Base-by-base conservation (phyloP, 2,797 vertebrate species). In the Oophaga sylvatica region DNA sequence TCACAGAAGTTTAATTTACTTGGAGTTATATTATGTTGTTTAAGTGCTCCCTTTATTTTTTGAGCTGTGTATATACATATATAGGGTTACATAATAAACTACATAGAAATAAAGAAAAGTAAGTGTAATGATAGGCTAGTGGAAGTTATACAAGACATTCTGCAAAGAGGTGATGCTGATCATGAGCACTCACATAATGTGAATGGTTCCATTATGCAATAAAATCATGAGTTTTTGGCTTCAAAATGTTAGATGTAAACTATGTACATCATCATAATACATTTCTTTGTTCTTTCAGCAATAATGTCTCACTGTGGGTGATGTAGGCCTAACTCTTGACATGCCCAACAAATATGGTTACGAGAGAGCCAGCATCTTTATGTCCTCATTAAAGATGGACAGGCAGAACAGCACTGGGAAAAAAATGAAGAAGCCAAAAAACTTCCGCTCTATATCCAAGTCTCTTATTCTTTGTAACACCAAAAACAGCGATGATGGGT, bases 381-480 rank as follows among this genome's bases (percentile, higher is more conserved):
- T 62, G 76, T 84, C 91, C 90, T 92, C 92, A 15, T 91, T 95
- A 91, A 96, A 94, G 94, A 97, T 97, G 97, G 96, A 97, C 90
- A 94, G 92, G 31, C 96, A 94, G 89, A 92, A 82, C 87, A 88
- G 90, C 29, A 91, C 85, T 2, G 57, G 91, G 0, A 89, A 91
- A 76, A 93, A 93, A 81, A 94, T 91, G 89, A 93, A 96, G 57
- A 95, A 95, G 85, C 94, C 96, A 20, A 95, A 93, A 79, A 98
- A 95, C 80, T 93, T 98, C 88, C 95, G 96, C 84, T 94, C 97
- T 89, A 90, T 95, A 87, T 96, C 95, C 31, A 96, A 97, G 85
- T 97, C 97, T 9, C 94, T 99, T 73, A 96, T 98, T 84, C 95
- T 98, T 77, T 99, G 97, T 87, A 95, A 96, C 16, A 94, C 96